Percentiles rank a stretch among this genome's conserved stretches.
Evolutionary conservation across 2,888 invertebrate species (phyloP).

Genomic region (Mythimna loreyi): DNA sequence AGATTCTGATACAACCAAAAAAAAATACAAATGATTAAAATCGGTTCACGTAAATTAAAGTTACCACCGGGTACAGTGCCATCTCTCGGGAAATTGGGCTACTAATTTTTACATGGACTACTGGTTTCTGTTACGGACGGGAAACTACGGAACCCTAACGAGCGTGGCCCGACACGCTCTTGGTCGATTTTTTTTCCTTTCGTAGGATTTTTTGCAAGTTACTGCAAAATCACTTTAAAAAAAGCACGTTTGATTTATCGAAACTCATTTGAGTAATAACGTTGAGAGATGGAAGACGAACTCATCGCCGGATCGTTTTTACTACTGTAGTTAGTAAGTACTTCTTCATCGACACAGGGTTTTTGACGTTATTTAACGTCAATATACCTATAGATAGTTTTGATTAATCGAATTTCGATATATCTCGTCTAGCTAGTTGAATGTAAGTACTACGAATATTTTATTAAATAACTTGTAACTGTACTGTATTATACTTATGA

Average conservation of each 20-base stretch:
- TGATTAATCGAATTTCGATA: conserved; percentile 52
- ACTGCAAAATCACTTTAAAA: background rate
- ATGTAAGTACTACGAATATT: conserved; percentile 2
- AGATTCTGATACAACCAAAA: too few species aligned
- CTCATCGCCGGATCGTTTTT: conserved; percentile 33
- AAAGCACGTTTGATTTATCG: background rate
- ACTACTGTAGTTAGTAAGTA: conserved; percentile 19
- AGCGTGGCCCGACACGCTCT: too few species aligned
- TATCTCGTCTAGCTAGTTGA: conserved; percentile 35
- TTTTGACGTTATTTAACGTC: conserved; percentile 26
- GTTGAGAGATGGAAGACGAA: conserved; percentile 7
- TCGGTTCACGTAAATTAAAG: too few species aligned
- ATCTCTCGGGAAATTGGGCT: too few species aligned
- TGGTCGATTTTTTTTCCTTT: too few species aligned
- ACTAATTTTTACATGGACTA: too few species aligned
- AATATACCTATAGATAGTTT: conserved; percentile 32
- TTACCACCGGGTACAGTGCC: too few species aligned
- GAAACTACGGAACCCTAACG: too few species aligned
- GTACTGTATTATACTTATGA: too few species aligned
- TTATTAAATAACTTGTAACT: conserved; percentile 9
- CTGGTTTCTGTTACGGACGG: too few species aligned
- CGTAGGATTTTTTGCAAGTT: too few species aligned
- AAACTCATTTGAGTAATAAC: conserved; percentile 31
- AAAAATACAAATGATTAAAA: too few species aligned
- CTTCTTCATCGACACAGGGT: conserved; percentile 11